Conservation (phyloP, 2,888 invertebrate genomes). For the Masnerella sp. region DNA sequence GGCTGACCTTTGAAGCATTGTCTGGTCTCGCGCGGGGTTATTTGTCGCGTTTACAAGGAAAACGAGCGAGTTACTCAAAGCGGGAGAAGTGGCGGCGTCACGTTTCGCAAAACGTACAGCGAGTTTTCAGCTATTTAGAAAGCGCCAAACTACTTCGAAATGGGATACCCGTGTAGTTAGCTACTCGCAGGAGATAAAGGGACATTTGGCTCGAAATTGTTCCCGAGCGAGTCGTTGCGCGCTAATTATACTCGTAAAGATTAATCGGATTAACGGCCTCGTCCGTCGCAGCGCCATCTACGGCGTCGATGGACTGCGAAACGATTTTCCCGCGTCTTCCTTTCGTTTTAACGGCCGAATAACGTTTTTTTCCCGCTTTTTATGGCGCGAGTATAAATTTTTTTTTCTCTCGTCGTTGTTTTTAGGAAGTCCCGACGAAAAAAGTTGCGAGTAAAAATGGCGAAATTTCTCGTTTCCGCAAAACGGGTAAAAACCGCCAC, state of each 20-base stretch:
- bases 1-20: conserved; percentile 23
- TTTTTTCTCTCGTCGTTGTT: too few species aligned
- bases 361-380: too few species aligned
- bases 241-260: conserved; percentile 75
- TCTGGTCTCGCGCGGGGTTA: conserved; percentile 16
- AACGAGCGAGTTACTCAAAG: conserved; percentile 46
- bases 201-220: conserved; percentile 59
- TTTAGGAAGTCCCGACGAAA: too few species aligned
- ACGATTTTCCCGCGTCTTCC: conserved; percentile 5
- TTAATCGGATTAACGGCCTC: conserved; percentile 72
- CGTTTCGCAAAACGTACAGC: conserved; percentile 52
- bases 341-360: too few species aligned
- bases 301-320: background rate
- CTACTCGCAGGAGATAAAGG: conserved; percentile 74
- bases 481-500: conserved; percentile 47
- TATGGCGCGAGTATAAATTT: too few species aligned
- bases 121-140: conserved; percentile 58
- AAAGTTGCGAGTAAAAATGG: too few species aligned
- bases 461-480: conserved; percentile 17
- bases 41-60: conserved; percentile 40
- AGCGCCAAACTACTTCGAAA: conserved; percentile 72
- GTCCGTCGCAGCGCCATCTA: conserved; percentile 39
- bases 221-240: conserved; percentile 59
- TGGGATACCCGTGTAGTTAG: conserved; percentile 75
- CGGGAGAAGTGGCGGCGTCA: conserved; percentile 40